A percentile compares a stretch with the other conserved stretches of the same genome.
Evolutionary conservation across 2,113 vertebrate species (phyloP).

Genomic region (Pseudopodoces humilis): DNA sequence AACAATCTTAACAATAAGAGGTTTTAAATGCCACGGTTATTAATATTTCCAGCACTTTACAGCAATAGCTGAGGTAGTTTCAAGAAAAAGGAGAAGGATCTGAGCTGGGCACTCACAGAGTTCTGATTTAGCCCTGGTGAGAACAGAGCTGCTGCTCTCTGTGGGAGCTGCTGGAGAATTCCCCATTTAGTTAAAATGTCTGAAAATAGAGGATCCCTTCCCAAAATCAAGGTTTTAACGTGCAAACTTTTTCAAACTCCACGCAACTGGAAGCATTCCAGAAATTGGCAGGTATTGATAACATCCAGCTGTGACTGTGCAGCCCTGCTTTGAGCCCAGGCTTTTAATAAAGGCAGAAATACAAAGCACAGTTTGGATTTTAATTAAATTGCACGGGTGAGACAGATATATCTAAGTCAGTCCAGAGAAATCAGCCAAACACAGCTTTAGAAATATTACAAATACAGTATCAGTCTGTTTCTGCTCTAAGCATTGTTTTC

Average conservation of each 20-base stretch:
- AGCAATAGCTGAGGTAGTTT: not conserved
- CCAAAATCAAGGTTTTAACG: not conserved
- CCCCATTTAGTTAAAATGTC: not conserved
- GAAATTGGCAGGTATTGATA: not conserved
- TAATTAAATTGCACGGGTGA: not conserved
- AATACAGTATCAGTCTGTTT: fast-evolving
- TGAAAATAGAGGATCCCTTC: not conserved
- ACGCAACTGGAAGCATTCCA: not conserved
- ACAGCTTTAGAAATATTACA: not conserved
- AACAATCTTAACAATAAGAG: not conserved
- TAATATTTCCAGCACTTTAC: not conserved
- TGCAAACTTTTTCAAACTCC: not conserved
- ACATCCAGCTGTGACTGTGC: not conserved
- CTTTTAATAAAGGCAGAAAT: not conserved
- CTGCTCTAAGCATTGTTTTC: not conserved
- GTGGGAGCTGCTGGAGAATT: not conserved
- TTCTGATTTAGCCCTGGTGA: not conserved
- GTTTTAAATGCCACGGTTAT: not conserved
- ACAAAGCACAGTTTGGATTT: not conserved
- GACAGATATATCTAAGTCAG: not conserved
- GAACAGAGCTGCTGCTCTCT: not conserved
- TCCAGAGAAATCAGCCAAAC: not conserved
- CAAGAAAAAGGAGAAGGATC: not conserved
- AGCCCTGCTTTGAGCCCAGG: not conserved
- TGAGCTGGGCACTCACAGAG: not conserved